Conservation (phyloP, 2,113 vertebrate genomes). For the Oxyruncus cristatus region DNA sequence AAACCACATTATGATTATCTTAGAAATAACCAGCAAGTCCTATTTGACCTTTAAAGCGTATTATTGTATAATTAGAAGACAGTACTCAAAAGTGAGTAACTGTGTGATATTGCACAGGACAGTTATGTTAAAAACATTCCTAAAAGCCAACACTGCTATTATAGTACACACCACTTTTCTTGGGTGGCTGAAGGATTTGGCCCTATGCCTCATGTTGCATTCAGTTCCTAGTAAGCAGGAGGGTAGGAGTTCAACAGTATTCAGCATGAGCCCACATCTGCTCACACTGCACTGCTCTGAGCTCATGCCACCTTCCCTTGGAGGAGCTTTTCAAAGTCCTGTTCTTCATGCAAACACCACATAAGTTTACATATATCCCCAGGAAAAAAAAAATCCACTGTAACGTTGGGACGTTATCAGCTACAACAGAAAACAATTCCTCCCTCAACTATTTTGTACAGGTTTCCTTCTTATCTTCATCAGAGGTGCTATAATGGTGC, state of each 20-base stretch:
- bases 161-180: conserved; percentile 30
- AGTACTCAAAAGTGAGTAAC: background rate
- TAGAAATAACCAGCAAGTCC: conserved; percentile 25
- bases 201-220: background rate
- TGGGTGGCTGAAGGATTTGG: conserved; percentile 55
- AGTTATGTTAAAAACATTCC: conserved; percentile 21
- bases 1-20: background rate
- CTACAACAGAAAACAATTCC: background rate
- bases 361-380: background rate
- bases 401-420: background rate
- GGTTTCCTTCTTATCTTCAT: background rate
- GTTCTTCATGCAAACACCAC: background rate
- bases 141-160: conserved; percentile 34
- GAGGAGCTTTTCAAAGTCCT: background rate
- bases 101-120: background rate
- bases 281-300: background rate
- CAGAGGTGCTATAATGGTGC: background rate
- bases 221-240: conserved; percentile 19
- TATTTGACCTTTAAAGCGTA: conserved; percentile 32
- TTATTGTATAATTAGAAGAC: conserved; percentile 25
- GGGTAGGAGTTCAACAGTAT: conserved; percentile 1
- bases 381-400: background rate
- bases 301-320: background rate
- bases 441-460: background rate
- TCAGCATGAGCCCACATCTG: background rate